phyloP scores from a whole-genome alignment of 2,113 vertebrate species.

The Macquaria australasica region DNA sequence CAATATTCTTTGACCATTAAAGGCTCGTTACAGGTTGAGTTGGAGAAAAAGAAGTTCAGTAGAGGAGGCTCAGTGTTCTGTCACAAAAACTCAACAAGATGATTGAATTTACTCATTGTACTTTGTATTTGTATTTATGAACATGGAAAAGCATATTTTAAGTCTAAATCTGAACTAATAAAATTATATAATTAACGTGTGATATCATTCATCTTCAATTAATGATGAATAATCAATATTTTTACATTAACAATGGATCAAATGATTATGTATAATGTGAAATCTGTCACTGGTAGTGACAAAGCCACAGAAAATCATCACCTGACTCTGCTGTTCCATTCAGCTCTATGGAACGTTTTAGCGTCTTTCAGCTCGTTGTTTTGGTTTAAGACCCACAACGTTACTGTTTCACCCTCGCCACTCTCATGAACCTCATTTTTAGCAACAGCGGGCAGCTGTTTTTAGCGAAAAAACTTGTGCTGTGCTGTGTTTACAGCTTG shows the following conservation, averaged over 20 bases:
- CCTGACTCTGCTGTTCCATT: background rate
- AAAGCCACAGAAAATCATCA: background rate
- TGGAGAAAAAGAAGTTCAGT: too few species aligned
- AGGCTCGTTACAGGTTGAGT: too few species aligned
- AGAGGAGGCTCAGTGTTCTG: background rate
- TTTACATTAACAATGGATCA: background rate
- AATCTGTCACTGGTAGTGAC: background rate
- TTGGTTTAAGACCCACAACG: background rate
- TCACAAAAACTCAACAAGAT: background rate
- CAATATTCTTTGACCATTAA: background rate
- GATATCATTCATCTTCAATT: background rate
- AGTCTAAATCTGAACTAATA: background rate
- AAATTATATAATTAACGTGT: background rate
- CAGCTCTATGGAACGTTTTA: background rate
- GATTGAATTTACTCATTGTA: background rate
- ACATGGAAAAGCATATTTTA: background rate
- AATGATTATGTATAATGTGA: background rate
- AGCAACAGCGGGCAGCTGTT: background rate
- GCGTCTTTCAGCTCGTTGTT: background rate
- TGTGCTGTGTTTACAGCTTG: background rate
- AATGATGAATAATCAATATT: background rate
- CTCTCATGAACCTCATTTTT: background rate
- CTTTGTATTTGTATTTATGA: background rate
- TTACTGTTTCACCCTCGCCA: background rate
- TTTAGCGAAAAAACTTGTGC: background rate